Evolutionary conservation across 2,888 invertebrate species (phyloP).

Genomic region (Drosophila lutescens): DNA sequence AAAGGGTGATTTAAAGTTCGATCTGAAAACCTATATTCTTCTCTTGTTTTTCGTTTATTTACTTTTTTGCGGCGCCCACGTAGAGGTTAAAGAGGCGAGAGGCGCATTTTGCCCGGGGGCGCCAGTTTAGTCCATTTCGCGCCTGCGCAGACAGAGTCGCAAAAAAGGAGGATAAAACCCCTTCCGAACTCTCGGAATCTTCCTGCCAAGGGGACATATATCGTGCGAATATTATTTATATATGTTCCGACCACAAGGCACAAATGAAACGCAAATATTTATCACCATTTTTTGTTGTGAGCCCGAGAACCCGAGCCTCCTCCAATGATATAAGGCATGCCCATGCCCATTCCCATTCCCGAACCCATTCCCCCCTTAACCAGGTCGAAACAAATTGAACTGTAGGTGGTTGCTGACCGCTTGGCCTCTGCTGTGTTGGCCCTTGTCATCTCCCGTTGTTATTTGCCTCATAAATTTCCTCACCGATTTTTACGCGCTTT

Average conservation of each 20-base stretch:
- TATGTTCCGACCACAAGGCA: slow-evolving; percentile 57
- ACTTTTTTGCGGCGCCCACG: slow-evolving; percentile 68
- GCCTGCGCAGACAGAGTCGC: slow-evolving; percentile 62
- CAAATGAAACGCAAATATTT: slow-evolving; percentile 75
- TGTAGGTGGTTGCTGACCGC: slow-evolving; percentile 74
- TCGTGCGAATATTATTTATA: slow-evolving; percentile 84
- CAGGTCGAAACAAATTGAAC: slow-evolving; percentile 74
- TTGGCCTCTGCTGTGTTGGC: slow-evolving; percentile 68
- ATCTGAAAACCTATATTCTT: fast-evolving
- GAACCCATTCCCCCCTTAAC: slow-evolving; percentile 39
- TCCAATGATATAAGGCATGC: neutral
- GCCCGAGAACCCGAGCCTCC: neutral
- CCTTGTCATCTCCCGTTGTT: slow-evolving; percentile 83
- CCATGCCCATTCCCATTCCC: neutral
- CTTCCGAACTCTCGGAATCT: slow-evolving; percentile 22
- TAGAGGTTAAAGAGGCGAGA: slow-evolving; percentile 58
- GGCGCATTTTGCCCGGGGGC: slow-evolving; percentile 72
- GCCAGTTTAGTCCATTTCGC: slow-evolving; percentile 73
- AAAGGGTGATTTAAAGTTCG: neutral
- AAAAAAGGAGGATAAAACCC: slow-evolving; percentile 1
- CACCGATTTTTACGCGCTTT: slow-evolving; percentile 70
- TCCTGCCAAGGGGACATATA: slow-evolving; percentile 80
- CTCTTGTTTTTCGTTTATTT: slow-evolving; percentile 3
- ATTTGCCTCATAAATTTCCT: slow-evolving; percentile 80
- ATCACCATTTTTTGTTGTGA: slow-evolving; percentile 62